Conservation (phyloP, 1,140 invertebrate genomes). For the Phthorimaea operculella region DNA sequence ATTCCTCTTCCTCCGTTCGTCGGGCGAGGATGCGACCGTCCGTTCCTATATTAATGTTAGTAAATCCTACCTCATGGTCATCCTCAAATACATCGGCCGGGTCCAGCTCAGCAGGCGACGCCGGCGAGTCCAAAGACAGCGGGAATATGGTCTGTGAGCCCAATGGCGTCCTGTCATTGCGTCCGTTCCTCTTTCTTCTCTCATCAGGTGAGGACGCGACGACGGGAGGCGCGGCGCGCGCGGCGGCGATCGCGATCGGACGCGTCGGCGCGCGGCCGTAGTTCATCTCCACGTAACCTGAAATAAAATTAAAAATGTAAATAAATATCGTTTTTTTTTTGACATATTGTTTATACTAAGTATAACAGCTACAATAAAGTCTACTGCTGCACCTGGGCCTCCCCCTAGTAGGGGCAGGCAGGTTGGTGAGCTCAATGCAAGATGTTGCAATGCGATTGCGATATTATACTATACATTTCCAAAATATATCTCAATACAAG, state of each 20-base stretch:
- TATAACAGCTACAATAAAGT: no score
- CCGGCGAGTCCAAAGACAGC: slow-evolving; percentile 40
- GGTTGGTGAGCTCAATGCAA: no score
- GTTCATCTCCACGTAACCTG: slow-evolving; percentile 42
- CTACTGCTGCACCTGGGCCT: no score
- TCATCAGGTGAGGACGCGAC: background rate
- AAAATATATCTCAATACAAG: no score
- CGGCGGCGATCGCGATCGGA: slow-evolving; percentile 13
- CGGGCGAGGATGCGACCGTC: no score
- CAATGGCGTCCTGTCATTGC: slow-evolving; percentile 18
- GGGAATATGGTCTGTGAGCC: slow-evolving; percentile 45
- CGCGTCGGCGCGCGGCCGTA: slow-evolving; percentile 24
- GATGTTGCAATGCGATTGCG: no score
- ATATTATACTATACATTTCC: no score
- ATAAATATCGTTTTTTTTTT: no score
- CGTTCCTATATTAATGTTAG: no score
- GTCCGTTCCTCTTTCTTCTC: background rate
- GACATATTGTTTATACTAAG: no score
- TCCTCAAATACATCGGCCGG: slow-evolving; percentile 11
- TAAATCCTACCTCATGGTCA: background rate
- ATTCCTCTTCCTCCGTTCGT: background rate
- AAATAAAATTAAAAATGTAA: no score
- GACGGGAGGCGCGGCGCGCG: background rate
- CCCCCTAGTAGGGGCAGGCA: no score
- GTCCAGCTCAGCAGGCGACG: slow-evolving; percentile 26